phyloP scores from a whole-genome alignment of 2,113 vertebrate genomes.

The Podarcis raffonei region DNA sequence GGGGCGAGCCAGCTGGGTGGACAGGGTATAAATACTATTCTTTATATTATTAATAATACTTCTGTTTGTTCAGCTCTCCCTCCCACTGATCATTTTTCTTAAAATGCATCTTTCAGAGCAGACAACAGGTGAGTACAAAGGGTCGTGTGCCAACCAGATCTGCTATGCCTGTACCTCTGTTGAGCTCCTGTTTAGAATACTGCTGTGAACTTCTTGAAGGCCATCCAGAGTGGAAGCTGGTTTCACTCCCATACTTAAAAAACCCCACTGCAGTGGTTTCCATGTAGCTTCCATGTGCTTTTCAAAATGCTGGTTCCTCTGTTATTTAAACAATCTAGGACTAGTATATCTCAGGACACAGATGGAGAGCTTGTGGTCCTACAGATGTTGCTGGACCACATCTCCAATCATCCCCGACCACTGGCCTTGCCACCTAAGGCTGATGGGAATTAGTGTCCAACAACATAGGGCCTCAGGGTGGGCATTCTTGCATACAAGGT shows the following conservation, averaged over 20 bases:
- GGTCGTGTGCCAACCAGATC: neutral
- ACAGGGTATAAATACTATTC: too few species aligned
- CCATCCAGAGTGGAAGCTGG: too few species aligned
- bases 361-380: neutral
- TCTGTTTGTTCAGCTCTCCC: neutral
- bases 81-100: neutral
- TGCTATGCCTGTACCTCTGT: neutral
- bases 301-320: neutral
- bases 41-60: neutral
- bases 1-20: too few species aligned
- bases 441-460: neutral
- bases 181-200: neutral
- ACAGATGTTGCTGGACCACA: neutral
- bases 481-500: neutral
- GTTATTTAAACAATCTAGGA: neutral
- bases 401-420: neutral
- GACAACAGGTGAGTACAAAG: neutral
- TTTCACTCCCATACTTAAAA: too few species aligned
- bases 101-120: neutral
- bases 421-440: neutral
- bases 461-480: neutral
- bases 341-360: neutral
- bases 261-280: too few species aligned
- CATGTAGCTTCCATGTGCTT: too few species aligned
- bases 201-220: neutral